Evolutionary conservation across 2,113 vertebrate species (phyloP).

Genomic region (Cyprinodon variegatus): DNA sequence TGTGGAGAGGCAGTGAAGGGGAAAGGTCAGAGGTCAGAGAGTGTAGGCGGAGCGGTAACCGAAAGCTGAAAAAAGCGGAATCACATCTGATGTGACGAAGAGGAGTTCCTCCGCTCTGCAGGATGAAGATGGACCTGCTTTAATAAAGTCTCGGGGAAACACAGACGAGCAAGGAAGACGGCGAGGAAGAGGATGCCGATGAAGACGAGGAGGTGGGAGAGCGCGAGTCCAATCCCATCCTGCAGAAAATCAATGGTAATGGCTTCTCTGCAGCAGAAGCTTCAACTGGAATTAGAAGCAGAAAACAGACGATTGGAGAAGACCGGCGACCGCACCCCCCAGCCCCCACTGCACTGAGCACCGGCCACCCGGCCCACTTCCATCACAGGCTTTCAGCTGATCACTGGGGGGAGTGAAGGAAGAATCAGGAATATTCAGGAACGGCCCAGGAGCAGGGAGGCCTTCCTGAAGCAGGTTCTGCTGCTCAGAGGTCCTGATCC

Average conservation of each 20-base stretch:
- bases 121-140: background rate
- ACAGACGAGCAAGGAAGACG: background rate
- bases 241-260: constrained; percentile 72
- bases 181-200: constrained; percentile 7
- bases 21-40: constrained; percentile 52
- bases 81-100: background rate
- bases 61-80: constrained; percentile 24
- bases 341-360: constrained; percentile 38
- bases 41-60: constrained; percentile 52
- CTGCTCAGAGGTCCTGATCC: too few species aligned
- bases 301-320: constrained; percentile 54
- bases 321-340: background rate
- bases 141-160: constrained; percentile 4
- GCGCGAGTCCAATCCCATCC: constrained; percentile 10
- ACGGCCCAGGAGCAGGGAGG: too few species aligned
- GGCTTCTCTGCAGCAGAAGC: constrained; percentile 55
- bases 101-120: background rate
- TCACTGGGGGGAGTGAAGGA: too few species aligned
- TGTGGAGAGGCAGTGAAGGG: constrained; percentile 13
- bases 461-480: too few species aligned
- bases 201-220: constrained; percentile 32
- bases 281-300: constrained; percentile 70
- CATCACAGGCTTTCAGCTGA: too few species aligned
- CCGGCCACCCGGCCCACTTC: too few species aligned
- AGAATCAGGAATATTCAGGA: too few species aligned